Base-by-base conservation (phyloP, 64 coral and sea anemone species). In the Dendronephthya gigantea region DNA sequence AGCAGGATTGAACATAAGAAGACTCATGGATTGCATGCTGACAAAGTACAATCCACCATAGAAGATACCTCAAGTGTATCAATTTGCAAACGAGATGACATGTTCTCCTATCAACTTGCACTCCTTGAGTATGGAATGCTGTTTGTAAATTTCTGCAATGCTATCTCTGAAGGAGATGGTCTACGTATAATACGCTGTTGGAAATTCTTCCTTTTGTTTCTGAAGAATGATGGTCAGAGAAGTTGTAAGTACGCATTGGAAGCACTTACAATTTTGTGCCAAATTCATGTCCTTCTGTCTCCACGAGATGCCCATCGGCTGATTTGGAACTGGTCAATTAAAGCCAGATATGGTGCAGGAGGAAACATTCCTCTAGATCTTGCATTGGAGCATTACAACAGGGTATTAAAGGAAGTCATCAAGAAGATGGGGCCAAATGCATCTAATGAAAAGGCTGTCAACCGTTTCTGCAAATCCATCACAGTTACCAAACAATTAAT, bases 231-330 rank as follows among this genome's bases (percentile, higher is more conserved):
- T 50, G 48, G 48, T 50, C 48, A 70, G 29, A 81, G 92, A 4
- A 94, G 92, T 72, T 41, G 14, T 0, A 94, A 90, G 22, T 94
- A 94, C 90, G 83, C 89, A 10, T 68, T 94, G 23, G 92, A 90
- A 66, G 82, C 75, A 22, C 39, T 93, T 14, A 83, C 66, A 35
- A 70, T 83, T 19, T 16, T 59, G 34, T 87, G 85, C 34, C 88
- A 93, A 59, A 7, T 93, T 25, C 30, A 47, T 48, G 92, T 85
- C 35, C 11, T 90, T 10, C 49, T 93, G 25, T 83, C 49, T 35
- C 88, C 84, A 35, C 39, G 84, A 84, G 62, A 93, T 83, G 36
- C 84, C 6, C 69, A 87, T 6, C 33, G 88, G 51, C 10, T 92
- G 13, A 92, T 27, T 15, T 92, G 87, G 88, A 89, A 92, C 47